Conservation (phyloP, 2,797 vertebrate genomes). For the Melopsittacus undulatus region DNA sequence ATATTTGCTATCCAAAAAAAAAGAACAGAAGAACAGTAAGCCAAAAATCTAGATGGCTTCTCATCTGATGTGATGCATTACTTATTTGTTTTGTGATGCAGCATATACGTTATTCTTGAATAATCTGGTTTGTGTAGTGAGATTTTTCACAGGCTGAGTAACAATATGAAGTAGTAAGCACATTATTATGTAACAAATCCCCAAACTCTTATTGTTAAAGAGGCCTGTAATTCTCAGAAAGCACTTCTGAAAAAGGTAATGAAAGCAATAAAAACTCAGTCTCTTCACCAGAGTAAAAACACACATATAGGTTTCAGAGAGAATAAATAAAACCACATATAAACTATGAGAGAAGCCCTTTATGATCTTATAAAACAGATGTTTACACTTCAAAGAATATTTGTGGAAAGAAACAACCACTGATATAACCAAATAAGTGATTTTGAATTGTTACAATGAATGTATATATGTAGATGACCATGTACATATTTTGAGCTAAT, state of each 20-base stretch:
- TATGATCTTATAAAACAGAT: constrained; percentile 13
- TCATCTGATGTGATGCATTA: neutral
- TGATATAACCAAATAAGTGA: neutral
- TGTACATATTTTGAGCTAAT: neutral
- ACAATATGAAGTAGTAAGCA: neutral
- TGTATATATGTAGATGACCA: no score
- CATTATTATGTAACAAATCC: neutral
- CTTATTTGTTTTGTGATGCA: neutral
- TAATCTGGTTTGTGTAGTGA: neutral
- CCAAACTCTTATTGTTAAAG: neutral
- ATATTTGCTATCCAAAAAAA: neutral
- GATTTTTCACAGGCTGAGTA: neutral
- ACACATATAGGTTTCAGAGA: neutral
- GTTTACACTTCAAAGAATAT: neutral
- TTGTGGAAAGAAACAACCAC: neutral
- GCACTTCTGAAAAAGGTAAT: neutral
- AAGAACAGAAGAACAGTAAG: neutral
- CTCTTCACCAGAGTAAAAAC: neutral
- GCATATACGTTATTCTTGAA: neutral
- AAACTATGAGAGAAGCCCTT: neutral
- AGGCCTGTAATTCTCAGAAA: neutral
- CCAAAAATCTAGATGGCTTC: neutral
- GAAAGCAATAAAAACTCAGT: neutral
- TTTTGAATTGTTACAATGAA: neutral
- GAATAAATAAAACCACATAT: constrained; percentile 38